Evolutionary conservation across 2,888 invertebrate species (phyloP).

Genomic region (Ectemnius continuus): DNA sequence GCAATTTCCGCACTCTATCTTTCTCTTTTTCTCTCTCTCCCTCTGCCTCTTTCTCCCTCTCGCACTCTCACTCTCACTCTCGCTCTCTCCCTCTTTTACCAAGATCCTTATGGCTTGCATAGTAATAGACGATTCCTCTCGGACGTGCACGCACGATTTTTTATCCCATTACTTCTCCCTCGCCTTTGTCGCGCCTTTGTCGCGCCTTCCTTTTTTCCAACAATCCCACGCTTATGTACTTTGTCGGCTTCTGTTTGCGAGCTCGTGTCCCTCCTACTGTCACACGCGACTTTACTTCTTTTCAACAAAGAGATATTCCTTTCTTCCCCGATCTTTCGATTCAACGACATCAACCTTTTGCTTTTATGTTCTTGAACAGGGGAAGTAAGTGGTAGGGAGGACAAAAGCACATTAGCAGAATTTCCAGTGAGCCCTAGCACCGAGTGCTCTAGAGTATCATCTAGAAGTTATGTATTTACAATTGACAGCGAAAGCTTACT

Average conservation of each 20-base stretch:
- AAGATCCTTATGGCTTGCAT: neutral
- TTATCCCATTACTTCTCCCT: neutral
- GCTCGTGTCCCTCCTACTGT: neutral
- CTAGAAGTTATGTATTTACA: conserved; percentile 85
- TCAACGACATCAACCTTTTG: neutral
- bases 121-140: neutral
- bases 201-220: too few relatives aligned
- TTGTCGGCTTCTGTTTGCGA: neutral
- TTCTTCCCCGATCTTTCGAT: neutral
- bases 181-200: neutral
- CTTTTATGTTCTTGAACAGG: conserved; percentile 56
- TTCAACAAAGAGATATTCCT: too few relatives aligned
- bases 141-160: neutral
- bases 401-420: conserved; percentile 80
- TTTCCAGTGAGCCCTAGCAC: conserved; percentile 85
- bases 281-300: neutral
- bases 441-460: conserved; percentile 86
- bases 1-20: neutral
- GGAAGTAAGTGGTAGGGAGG: conserved; percentile 63
- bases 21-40: neutral
- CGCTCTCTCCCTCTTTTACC: neutral
- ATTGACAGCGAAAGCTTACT: conserved; percentile 86
- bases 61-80: neutral
- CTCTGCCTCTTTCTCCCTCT: neutral
- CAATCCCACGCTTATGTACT: neutral